Conservation (phyloP, 37 sponge, comb jelly and placozoan species). For the Theonella swinhoei region DNA sequence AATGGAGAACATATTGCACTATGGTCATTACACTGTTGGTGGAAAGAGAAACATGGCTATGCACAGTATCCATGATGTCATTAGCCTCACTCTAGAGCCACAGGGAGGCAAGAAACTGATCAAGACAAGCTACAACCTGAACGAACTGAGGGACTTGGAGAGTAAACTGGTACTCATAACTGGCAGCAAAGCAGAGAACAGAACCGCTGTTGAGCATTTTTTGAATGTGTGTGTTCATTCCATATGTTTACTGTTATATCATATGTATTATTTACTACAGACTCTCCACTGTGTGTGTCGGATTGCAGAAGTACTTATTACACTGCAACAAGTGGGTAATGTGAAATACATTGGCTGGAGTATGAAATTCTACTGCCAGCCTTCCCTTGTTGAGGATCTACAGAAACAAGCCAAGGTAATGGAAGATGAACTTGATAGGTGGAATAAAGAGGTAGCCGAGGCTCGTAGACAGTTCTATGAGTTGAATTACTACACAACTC, state of each 20-base stretch:
- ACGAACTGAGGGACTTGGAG: conserved; percentile 78
- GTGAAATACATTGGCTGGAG: conserved; percentile 25
- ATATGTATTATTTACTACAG: conserved; percentile 20
- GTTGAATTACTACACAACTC: conserved; percentile 56
- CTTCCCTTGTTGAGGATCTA: not conserved
- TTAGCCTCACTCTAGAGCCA: conserved; percentile 29
- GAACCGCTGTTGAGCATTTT: conserved; percentile 54
- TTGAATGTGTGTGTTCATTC: conserved; percentile 26
- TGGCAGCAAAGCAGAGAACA: conserved; percentile 62
- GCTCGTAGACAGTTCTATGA: conserved; percentile 21
- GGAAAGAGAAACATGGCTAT: not conserved
- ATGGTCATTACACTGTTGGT: conserved; percentile 59
- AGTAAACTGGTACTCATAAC: conserved; percentile 82
- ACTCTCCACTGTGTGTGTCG: conserved; percentile 28
- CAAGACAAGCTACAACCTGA: conserved; percentile 47
- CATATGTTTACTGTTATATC: not conserved
- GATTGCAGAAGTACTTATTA: conserved; percentile 20
- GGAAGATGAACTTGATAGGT: conserved; percentile 37
- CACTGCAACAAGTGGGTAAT: conserved; percentile 33
- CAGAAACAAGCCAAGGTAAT: conserved; percentile 15
- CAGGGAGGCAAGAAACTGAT: conserved; percentile 8
- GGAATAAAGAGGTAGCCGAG: conserved; percentile 10
- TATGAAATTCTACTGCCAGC: conserved; percentile 5
- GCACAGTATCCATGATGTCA: conserved; percentile 44
- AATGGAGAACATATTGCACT: conserved; percentile 58